Evolutionary conservation across 2,888 invertebrate genomes (phyloP), one percentile per base, ranked within the genome.

Genomic region (Tenthredo amoena): DNA sequence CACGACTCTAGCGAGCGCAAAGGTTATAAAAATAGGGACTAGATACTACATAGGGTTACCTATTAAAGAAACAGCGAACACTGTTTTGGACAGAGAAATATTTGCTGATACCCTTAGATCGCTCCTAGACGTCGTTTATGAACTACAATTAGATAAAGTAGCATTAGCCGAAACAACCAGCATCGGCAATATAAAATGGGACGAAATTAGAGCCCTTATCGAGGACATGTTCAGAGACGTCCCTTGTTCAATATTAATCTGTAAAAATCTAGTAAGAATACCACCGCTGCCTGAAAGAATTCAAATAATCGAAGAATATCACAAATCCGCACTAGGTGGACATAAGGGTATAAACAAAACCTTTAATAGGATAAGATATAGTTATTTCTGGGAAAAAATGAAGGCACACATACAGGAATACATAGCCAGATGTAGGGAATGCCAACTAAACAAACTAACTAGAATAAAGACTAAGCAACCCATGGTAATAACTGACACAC

Each of bases 401-500:
- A 83, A 85, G 10, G 5, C 9, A 43, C 86, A 86, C 1, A 77
- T 87, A 7, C 86, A 87, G 58, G 21, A 58, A 10, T 5, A 68
- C 12, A 15, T 40, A 65, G 47, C 50, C 58, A 31, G 4, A 12
- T 87, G 87, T 40, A 31, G 62, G 18, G 21, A 47, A 1, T 87
- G 87, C 10, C 86, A 87, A n/a, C 4, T 79, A 1, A 86, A 86
- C 5, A 87, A 86, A 62, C 37, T 87, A 5, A 79, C 85, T 6
- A 21, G 84, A 2, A 43, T 85, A n/a, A 88, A 88, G 50, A 87
- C 86, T 0, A 72, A 12, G 18, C 85, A 87, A 77, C 87, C 87
- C 0, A 86, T 87, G 86, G 26, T 85, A 0, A 84, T 87, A 0
- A 87, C 87, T 0, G 86, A 87, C 21, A 87, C 86, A 1, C 85